Percentiles rank a stretch among this genome's conserved stretches.
Evolutionary conservation across 2,888 invertebrate genomes (phyloP).

Genomic region (Acrocyrtus sp.): DNA sequence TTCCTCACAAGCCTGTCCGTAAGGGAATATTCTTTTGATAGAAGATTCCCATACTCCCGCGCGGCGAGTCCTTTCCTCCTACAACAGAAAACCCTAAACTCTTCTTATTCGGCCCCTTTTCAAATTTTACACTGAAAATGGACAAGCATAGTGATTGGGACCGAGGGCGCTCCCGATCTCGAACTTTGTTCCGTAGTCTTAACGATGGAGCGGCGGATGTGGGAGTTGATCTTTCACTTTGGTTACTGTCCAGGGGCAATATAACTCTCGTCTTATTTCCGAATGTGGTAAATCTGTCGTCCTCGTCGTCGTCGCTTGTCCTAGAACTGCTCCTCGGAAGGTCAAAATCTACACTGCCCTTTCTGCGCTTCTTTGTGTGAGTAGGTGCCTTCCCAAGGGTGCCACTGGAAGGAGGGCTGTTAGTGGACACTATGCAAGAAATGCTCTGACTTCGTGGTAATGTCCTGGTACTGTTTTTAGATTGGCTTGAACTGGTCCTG

Average conservation of each 20-base stretch:
- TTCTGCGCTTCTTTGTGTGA: too few species aligned
- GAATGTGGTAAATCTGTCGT: neutral
- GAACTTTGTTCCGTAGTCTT: slow-evolving; percentile 47
- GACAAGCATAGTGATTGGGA: slow-evolving; percentile 58
- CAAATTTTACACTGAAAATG: slow-evolving; percentile 65
- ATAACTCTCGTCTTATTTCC: neutral
- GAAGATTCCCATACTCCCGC: slow-evolving; percentile 91
- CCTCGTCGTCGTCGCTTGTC: neutral
- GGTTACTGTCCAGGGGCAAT: neutral
- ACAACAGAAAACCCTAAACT: slow-evolving; percentile 91
- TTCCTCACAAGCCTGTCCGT: slow-evolving; percentile 87
- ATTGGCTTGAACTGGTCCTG: neutral
- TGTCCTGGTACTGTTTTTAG: slow-evolving; percentile 5
- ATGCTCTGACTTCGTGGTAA: slow-evolving; percentile 42
- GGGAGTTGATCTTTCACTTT: neutral
- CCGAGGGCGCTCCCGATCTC: slow-evolving; percentile 51
- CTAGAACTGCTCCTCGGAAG: slow-evolving; percentile 5
- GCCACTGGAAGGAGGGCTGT: too few species aligned
- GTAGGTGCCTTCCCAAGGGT: slow-evolving; percentile 1
- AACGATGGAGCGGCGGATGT: slow-evolving; percentile 44
- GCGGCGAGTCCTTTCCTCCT: slow-evolving; percentile 85
- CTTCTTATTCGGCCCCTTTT: slow-evolving; percentile 85
- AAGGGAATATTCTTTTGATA: slow-evolving; percentile 87
- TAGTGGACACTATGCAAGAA: slow-evolving; percentile 6
- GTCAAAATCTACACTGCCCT: slow-evolving; percentile 2